Conservation (phyloP, 1,140 invertebrate species). For the Phortica variegata region DNA sequence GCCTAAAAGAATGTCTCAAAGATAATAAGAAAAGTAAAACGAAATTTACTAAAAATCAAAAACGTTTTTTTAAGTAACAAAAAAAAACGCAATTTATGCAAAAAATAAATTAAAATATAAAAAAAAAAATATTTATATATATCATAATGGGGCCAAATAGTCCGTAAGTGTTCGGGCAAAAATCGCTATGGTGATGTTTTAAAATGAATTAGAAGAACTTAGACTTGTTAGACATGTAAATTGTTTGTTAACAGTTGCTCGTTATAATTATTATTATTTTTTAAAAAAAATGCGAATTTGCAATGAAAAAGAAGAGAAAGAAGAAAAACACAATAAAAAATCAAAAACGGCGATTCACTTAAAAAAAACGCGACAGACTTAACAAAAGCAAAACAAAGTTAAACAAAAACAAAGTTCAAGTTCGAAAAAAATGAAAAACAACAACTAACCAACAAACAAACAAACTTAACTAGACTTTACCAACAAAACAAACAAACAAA, state of each 20-base stretch:
- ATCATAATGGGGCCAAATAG: constrained; percentile 54
- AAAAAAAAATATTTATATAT: constrained; percentile 20
- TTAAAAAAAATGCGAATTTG: background rate
- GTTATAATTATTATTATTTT: constrained; percentile 5
- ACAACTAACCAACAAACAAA: too few species aligned
- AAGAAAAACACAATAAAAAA: background rate
- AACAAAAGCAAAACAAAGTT: too few species aligned
- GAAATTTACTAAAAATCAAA: constrained; percentile 7
- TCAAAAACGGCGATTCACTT: background rate
- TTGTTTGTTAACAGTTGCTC: constrained; percentile 14
- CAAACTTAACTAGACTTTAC: background rate
- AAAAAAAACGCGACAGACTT: background rate
- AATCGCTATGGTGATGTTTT: constrained; percentile 50
- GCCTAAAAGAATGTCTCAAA: too few species aligned
- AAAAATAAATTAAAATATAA: constrained; percentile 9
- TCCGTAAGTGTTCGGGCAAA: constrained; percentile 57
- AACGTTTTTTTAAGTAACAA: background rate
- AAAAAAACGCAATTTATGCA: constrained; percentile 3
- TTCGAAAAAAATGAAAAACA: background rate
- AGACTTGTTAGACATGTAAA: constrained; percentile 18
- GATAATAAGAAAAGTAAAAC: constrained; percentile 15
- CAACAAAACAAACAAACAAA: constrained; percentile 11
- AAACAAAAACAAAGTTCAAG: background rate
- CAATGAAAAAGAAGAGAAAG: background rate
- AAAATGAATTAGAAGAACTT: constrained; percentile 22